Evolutionary conservation across 2,888 invertebrate species (phyloP), one percentile per base, ranked within the genome.

Genomic region (Protophormia terraenovae): DNA sequence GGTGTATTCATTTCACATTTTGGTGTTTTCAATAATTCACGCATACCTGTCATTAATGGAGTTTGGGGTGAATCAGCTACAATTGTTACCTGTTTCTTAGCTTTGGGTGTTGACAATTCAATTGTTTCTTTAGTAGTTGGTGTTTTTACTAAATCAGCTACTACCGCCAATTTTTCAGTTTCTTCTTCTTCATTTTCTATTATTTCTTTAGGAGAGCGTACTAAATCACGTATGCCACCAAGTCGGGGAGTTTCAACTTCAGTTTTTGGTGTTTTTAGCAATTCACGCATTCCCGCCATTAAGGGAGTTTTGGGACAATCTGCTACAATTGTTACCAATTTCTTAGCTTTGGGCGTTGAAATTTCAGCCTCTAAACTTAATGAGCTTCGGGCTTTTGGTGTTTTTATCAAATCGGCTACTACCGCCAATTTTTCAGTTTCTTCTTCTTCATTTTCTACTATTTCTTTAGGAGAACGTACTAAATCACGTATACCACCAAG

Each of bases 141-240:
- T 2, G 91, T 90, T 24, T 88, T 89, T 0, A 90, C 80, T 6
- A 91, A 12, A 53, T 89, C 89, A 2, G 87, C 88, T 60, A 90
- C 79, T 5, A 89, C 89, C 1, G 85, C 81, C 1, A 89, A 14
- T 24, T 84, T 73, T 75, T 84, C 82, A 6, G 32, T 66, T 32
- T 86, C 84, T n/a, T 79, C 45, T 4, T 58, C 22, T 0, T 86
- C 58, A 7, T 85, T 82, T 53, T 64, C 10, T 22, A 35, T 8
- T 55, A 58, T 58, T 10, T 27, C 24, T 29, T 89, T 88, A 0
- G 90, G 88, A 6, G 89, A 89, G 3, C 86, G 86, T 1, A 87
- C 4, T 10, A 87, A 77, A 7, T 89, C 87, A 14, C 87, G 82
- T 5, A 88, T 83, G 24, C 83, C 83, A 12, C 79, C 86, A 10